phyloP scores from a whole-genome alignment of 2,113 vertebrate species.

The Bagarius yarrelli region DNA sequence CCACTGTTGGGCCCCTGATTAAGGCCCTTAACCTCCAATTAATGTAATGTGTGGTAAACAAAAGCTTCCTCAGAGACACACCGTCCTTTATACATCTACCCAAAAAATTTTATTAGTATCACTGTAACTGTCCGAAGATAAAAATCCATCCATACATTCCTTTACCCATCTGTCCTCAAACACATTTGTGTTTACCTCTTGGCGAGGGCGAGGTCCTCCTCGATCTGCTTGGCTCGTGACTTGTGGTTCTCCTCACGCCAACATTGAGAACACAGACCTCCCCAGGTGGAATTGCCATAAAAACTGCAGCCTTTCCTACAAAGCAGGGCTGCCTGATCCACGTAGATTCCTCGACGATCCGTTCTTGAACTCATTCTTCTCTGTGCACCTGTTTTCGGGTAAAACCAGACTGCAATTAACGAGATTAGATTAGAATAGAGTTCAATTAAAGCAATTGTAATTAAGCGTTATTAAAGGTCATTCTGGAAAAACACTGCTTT shows the following conservation, averaged over 20 bases:
- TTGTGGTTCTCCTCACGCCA: constrained; percentile 91
- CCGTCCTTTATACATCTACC: not conserved
- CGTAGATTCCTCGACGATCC: constrained; percentile 86
- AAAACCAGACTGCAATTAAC: not conserved
- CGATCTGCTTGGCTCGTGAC: constrained; percentile 87
- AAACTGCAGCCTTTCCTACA: constrained; percentile 96
- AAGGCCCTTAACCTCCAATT: too few relatives aligned
- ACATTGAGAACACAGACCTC: constrained; percentile 94
- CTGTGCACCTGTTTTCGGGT: constrained; percentile 22
- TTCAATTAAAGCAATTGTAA: not conserved
- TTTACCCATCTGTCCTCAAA: not conserved
- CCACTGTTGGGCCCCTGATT: too few relatives aligned
- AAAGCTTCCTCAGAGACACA: too few relatives aligned
- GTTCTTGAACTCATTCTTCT: constrained; percentile 85
- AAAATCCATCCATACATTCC: constrained; percentile 41
- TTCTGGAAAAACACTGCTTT: not conserved
- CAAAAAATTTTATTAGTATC: not conserved
- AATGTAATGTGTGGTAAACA: too few relatives aligned
- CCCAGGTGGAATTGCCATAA: constrained; percentile 91
- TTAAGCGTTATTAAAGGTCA: not conserved
- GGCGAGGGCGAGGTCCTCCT: constrained; percentile 92
- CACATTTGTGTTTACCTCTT: constrained; percentile 74
- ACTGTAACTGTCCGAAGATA: constrained; percentile 62
- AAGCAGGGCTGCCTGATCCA: constrained; percentile 91
- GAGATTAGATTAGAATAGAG: not conserved